phyloP scores from a whole-genome alignment of 53 echinoderm and acorn worm genomes.

The Echinometra lucunter region DNA sequence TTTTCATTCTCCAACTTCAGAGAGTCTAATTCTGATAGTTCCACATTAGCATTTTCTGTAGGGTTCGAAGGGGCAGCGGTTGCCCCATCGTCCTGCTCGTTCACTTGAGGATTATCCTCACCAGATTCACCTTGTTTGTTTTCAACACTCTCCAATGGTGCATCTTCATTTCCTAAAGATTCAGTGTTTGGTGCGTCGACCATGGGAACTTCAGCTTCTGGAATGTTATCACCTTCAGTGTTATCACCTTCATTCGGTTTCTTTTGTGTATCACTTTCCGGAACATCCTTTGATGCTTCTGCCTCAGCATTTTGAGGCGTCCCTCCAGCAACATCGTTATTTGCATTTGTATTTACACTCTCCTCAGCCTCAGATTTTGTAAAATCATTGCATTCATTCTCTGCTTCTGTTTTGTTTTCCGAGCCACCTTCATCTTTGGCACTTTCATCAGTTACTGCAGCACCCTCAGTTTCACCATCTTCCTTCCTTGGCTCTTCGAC shows the following conservation, averaged over 20 bases:
- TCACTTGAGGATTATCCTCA: not conserved
- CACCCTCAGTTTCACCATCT: not conserved
- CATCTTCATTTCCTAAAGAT: not conserved
- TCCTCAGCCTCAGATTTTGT: not conserved
- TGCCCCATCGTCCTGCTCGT: not conserved
- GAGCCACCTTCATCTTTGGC: constrained; percentile 45
- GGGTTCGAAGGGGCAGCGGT: not conserved
- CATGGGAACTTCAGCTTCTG: not conserved
- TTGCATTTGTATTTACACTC: not conserved
- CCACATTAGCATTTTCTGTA: constrained; percentile 10
- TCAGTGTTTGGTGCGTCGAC: not conserved
- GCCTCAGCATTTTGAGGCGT: not conserved
- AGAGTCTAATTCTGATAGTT: constrained; percentile 73
- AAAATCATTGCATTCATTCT: not conserved
- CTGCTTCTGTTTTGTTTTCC: constrained; percentile 1
- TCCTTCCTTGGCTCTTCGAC: not conserved
- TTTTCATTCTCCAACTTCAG: constrained; percentile 76
- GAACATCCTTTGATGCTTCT: not conserved
- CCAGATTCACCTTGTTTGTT: not conserved
- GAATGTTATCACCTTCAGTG: not conserved
- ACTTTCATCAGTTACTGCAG: constrained; percentile 14
- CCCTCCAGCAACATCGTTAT: not conserved
- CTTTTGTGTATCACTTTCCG: not conserved
- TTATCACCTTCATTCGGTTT: constrained; percentile 17
- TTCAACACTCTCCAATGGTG: not conserved